Percentiles rank a stretch among this genome's conserved stretches.
These are phyloP conservation scores for Dromas ardeola DNA, from an alignment of 2,113 vertebrate genomes.

Conservation along the genomic window DNA sequence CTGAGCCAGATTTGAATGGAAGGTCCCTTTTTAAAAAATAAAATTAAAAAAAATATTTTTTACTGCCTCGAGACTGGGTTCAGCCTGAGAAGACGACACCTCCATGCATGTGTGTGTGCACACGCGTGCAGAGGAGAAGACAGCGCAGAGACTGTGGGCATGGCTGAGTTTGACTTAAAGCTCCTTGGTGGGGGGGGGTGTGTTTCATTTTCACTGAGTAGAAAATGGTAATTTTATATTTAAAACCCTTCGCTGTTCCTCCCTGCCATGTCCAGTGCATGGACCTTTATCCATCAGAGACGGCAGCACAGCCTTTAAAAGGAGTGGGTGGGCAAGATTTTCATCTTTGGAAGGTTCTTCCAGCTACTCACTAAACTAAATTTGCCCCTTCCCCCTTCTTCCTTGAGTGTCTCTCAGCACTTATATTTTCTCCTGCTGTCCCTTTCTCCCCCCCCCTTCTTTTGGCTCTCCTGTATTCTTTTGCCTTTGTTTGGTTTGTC, in stretches of 20 bases:
- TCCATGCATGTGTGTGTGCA: fast-evolving
- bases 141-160: fast-evolving
- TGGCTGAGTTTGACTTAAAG: not conserved
- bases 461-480: not conserved
- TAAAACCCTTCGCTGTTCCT: not conserved
- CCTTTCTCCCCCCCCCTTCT: not conserved
- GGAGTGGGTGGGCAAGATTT: not conserved
- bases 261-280: not conserved
- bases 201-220: not conserved
- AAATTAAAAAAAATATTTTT: not conserved
- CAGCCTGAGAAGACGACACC: not conserved
- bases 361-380: not conserved
- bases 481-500: not conserved
- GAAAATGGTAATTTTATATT: not conserved
- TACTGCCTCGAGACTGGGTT: not conserved
- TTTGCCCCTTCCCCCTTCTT: not conserved
- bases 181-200: not conserved
- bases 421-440: not conserved
- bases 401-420: not conserved
- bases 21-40: not conserved
- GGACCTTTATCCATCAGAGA: not conserved
- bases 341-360: not conserved
- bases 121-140: not conserved
- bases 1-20: not conserved
- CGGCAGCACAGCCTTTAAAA: not conserved